Percentiles rank a stretch among this genome's conserved stretches.
phyloP scores from a whole-genome alignment of 1,140 invertebrate genomes.

The Sinonovacula constricta region DNA sequence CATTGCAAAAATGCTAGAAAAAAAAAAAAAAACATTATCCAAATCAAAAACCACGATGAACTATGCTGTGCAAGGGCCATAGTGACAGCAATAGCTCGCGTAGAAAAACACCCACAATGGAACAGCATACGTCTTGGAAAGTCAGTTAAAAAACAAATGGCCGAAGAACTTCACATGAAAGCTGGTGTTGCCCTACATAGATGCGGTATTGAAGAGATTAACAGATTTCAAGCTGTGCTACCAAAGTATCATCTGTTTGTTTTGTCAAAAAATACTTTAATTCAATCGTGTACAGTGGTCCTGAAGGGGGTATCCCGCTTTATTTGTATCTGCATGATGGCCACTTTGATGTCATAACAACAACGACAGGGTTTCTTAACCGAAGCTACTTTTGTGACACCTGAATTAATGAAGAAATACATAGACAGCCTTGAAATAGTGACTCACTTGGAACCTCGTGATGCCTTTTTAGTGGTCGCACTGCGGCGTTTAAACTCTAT shows the following conservation, averaged over 20 bases:
- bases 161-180: conserved; percentile 5
- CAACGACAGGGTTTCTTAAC: conserved; percentile 23
- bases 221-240: neutral
- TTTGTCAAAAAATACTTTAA: conserved; percentile 41
- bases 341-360: conserved; percentile 23
- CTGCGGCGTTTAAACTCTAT: neutral
- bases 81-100: neutral
- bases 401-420: conserved; percentile 30
- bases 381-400: conserved; percentile 18
- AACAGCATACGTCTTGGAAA: neutral
- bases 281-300: conserved; percentile 10
- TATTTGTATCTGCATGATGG: conserved; percentile 9
- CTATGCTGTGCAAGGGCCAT: conserved; percentile 6
- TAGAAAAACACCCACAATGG: conserved; percentile 19
- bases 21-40: conserved; percentile 17
- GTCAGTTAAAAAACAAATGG: neutral
- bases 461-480: neutral
- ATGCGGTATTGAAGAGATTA: conserved; percentile 22
- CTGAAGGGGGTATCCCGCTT: neutral
- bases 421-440: conserved; percentile 5
- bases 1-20: conserved; percentile 19
- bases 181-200: neutral
- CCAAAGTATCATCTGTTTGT: conserved; percentile 2
- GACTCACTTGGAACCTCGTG: neutral
- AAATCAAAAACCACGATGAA: conserved; percentile 15